These are phyloP conservation scores for Empidonax alnorum DNA, from an alignment of 2,113 vertebrate genomes.

Conservation along the genomic window DNA sequence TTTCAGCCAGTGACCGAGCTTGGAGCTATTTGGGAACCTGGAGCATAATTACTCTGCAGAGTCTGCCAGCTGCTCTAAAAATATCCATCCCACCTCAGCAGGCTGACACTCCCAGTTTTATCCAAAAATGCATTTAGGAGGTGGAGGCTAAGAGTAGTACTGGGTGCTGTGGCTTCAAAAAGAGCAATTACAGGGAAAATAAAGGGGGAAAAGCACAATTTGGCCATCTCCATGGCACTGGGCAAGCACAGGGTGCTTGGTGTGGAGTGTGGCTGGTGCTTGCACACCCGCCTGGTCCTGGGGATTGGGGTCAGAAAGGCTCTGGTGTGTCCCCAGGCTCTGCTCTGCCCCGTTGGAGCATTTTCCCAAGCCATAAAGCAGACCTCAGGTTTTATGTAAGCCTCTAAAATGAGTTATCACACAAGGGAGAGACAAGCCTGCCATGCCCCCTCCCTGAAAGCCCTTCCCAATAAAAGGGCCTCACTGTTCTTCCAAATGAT, in stretches of 20 bases:
- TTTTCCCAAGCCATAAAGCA: neutral
- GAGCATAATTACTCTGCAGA: neutral
- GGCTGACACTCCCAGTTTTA: fast-evolving
- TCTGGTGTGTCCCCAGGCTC: neutral
- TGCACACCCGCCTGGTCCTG: fast-evolving
- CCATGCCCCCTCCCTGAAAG: neutral
- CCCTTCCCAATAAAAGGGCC: conserved; percentile 42
- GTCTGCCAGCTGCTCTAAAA: conserved; percentile 49
- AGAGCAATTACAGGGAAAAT: neutral
- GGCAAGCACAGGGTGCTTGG: fast-evolving
- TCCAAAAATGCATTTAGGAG: neutral
- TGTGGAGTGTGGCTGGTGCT: fast-evolving
- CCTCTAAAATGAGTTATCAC: neutral
- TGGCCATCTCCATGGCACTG: fast-evolving
- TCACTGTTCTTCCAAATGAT: conserved; percentile 14
- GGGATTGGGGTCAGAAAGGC: fast-evolving
- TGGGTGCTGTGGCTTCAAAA: neutral
- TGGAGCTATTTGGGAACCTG: conserved; percentile 8
- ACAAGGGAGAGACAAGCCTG: neutral
- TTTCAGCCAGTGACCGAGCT: neutral
- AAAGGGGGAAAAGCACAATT: neutral
- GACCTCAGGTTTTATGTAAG: neutral
- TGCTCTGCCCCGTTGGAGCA: fast-evolving
- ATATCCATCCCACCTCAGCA: conserved; percentile 15
- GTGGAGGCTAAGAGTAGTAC: neutral